A percentile compares a stretch with the other conserved stretches of the same genome.
Conservation (phyloP, 1,140 invertebrate species). For the Dendroctonus valens region DNA sequence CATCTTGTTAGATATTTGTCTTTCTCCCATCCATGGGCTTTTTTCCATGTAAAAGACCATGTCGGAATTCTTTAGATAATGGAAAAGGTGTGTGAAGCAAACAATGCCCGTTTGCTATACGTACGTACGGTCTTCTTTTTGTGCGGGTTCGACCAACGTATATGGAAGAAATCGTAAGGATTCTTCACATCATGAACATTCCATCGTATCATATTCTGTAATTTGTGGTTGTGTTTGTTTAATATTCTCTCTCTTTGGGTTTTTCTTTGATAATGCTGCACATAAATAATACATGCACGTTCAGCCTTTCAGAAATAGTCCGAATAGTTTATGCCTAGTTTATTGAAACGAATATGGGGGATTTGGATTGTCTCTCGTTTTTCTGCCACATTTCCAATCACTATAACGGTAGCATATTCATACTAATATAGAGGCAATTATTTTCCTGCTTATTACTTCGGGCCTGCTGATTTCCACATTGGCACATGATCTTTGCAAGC, state of each 20-base stretch:
- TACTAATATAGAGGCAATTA: constrained; percentile 14
- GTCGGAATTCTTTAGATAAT: constrained; percentile 43
- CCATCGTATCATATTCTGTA: constrained; percentile 34
- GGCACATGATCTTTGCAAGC: too few species aligned
- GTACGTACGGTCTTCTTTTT: constrained; percentile 28
- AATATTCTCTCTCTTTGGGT: constrained; percentile 32
- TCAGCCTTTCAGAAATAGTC: constrained; percentile 30
- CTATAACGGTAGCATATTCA: constrained; percentile 19
- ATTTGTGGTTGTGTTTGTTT: constrained; percentile 37
- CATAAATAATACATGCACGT: constrained; percentile 35
- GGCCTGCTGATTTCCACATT: too few species aligned
- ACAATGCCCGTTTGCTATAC: constrained; percentile 36
- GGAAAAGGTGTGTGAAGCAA: constrained; percentile 45
- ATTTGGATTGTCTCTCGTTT: constrained; percentile 22
- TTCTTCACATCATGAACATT: constrained; percentile 26
- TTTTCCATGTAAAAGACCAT: constrained; percentile 39
- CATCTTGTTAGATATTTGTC: constrained; percentile 48
- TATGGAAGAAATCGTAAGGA: constrained; percentile 32
- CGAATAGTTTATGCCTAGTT: constrained; percentile 31
- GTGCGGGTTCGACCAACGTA: constrained; percentile 20
- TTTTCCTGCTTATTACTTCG: neutral
- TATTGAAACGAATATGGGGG: constrained; percentile 19
- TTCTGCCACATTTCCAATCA: neutral
- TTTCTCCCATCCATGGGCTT: constrained; percentile 38
- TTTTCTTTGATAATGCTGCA: constrained; percentile 31